Conservation (phyloP, 1,140 invertebrate genomes). For the Limonius californicus region DNA sequence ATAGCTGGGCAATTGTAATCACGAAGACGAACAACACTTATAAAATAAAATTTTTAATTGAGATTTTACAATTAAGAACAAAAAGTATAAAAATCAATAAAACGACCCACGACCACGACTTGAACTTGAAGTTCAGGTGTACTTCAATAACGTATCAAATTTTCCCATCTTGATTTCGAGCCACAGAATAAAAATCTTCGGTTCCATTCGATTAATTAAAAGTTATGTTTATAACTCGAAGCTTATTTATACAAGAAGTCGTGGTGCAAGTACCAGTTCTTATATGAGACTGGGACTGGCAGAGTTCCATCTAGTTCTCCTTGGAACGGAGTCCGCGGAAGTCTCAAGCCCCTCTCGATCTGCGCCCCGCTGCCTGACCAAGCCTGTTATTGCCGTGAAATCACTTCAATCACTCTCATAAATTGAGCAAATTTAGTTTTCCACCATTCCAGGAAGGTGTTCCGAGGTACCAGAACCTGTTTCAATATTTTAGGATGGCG, state of each 20-base stretch:
- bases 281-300: not conserved
- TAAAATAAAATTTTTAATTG: too few species aligned
- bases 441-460: not conserved
- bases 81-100: too few species aligned
- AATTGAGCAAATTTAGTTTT: constrained; percentile 12
- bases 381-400: constrained; percentile 22
- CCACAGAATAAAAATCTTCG: too few species aligned
- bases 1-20: too few species aligned
- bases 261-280: not conserved
- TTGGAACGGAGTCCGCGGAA: constrained; percentile 18
- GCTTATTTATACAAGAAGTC: not conserved
- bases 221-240: not conserved
- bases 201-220: too few species aligned
- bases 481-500: not conserved
- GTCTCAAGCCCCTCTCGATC: constrained; percentile 11
- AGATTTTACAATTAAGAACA: too few species aligned
- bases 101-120: too few species aligned
- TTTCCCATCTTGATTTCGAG: too few species aligned
- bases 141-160: too few species aligned
- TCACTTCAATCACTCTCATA: constrained; percentile 16
- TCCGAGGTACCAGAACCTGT: not conserved
- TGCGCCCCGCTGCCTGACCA: constrained; percentile 15
- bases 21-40: too few species aligned
- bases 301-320: constrained; percentile 15
- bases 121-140: too few species aligned